Evolutionary conservation across 1,140 invertebrate species (phyloP).

Genomic region (Phthorimaea operculella): DNA sequence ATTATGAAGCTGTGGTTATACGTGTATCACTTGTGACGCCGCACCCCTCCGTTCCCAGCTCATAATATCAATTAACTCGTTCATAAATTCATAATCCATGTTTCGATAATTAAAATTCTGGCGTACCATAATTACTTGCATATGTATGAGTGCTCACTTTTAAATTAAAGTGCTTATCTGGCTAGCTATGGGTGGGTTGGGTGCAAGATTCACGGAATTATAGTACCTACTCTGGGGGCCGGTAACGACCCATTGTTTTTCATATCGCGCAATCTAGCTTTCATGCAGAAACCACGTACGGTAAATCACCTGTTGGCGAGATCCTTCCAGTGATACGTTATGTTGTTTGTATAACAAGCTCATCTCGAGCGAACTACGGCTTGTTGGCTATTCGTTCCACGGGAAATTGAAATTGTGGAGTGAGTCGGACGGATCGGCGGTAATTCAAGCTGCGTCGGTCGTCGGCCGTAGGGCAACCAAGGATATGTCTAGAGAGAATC

Average conservation of each 20-base stretch:
- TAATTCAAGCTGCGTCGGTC: constrained; percentile 45
- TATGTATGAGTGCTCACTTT: not conserved
- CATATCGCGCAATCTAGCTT: constrained; percentile 24
- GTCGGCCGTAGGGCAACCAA: constrained; percentile 21
- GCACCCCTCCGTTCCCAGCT: constrained; percentile 32
- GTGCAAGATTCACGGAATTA: constrained; percentile 26
- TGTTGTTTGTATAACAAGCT: constrained; percentile 21
- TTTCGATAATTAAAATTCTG: constrained; percentile 27
- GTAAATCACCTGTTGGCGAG: constrained; percentile 33
- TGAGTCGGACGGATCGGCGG: constrained; percentile 48
- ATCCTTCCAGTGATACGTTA: constrained; percentile 17
- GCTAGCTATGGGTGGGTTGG: not conserved
- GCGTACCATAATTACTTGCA: constrained; percentile 3
- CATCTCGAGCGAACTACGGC: constrained; percentile 28
- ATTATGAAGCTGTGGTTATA: constrained; percentile 42
- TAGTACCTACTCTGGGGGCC: constrained; percentile 1
- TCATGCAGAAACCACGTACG: constrained; percentile 16
- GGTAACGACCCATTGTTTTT: constrained; percentile 32
- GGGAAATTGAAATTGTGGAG: constrained; percentile 32
- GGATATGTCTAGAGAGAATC: too few species aligned
- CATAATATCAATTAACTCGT: constrained; percentile 57
- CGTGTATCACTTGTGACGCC: constrained; percentile 31
- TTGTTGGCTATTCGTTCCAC: constrained; percentile 28
- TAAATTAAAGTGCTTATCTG: not conserved
- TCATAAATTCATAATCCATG: constrained; percentile 18